These are phyloP conservation scores for Stenotaenia linearis DNA, from an alignment of 2,888 invertebrate genomes.

Conservation along the genomic window DNA sequence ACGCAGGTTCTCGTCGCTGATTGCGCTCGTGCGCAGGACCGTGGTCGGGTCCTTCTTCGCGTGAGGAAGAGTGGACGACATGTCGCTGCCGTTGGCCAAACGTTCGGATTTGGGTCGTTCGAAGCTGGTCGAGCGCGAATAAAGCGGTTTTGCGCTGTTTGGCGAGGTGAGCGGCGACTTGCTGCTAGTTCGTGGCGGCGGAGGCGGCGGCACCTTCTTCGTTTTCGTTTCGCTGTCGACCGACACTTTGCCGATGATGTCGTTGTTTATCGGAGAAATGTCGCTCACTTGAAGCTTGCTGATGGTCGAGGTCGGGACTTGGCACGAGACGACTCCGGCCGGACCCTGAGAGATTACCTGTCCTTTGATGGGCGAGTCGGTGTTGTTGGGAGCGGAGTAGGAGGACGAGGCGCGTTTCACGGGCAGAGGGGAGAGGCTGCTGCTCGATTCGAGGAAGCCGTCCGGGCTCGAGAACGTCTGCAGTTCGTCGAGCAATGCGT, in stretches of 20 bases:
- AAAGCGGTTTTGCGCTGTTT: conserved; percentile 55
- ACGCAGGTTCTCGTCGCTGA: conserved; percentile 39
- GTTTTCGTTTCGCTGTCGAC: conserved; percentile 41
- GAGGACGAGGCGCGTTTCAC: conserved; percentile 33
- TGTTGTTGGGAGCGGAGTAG: conserved; percentile 44
- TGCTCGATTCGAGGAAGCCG: conserved; percentile 38
- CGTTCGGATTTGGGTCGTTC: conserved; percentile 42
- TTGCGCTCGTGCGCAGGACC: conserved; percentile 39
- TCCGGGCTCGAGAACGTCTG: conserved; percentile 77
- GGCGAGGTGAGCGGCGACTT: conserved; percentile 81
- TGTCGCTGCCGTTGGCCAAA: conserved; percentile 7
- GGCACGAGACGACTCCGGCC: conserved; percentile 44
- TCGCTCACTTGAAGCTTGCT: conserved; percentile 51
- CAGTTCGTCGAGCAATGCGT: conserved; percentile 89
- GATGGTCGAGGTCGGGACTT: conserved; percentile 46
- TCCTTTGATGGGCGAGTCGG: conserved; percentile 52
- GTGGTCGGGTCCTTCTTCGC: conserved; percentile 37
- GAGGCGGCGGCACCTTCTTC: conserved; percentile 69
- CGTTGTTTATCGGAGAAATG: too few relatives aligned
- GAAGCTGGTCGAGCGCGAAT: conserved; percentile 44
- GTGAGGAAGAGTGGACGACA: conserved; percentile 35
- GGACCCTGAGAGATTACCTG: conserved; percentile 38
- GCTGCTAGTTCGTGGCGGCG: conserved; percentile 84
- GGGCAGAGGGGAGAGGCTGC: conserved; percentile 31
- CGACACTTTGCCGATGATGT: conserved; percentile 34